Conservation (phyloP, 2,888 invertebrate genomes). For the Microctonus hyperodae region DNA sequence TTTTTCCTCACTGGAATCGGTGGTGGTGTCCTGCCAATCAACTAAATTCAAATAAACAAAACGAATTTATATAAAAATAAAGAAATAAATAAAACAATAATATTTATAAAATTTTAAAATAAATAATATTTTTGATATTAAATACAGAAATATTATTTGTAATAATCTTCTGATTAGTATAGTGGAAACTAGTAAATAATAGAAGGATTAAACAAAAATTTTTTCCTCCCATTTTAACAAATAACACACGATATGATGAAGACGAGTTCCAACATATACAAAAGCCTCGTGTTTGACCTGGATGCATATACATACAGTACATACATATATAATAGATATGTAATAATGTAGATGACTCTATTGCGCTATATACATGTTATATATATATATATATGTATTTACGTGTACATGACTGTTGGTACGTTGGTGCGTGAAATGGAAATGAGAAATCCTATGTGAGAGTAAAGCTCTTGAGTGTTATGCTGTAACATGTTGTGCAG, state of each 20-base stretch:
- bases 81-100: no score
- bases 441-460: not conserved
- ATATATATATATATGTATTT: no score
- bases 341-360: not conserved
- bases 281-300: constrained; percentile 4
- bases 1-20: constrained; percentile 65
- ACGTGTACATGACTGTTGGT: not conserved
- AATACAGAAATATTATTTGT: no score
- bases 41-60: not conserved
- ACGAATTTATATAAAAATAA: not conserved
- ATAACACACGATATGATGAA: not conserved
- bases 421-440: not conserved
- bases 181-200: no score
- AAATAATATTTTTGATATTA: not conserved
- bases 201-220: no score
- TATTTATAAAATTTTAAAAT: not conserved
- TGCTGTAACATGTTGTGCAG: not conserved
- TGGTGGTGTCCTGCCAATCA: constrained; percentile 45
- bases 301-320: not conserved
- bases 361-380: not conserved
- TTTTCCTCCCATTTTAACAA: not conserved
- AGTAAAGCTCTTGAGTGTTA: not conserved
- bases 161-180: no score
- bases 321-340: no score
- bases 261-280: not conserved